These are phyloP conservation scores for Hesperophylax magnus DNA, from an alignment of 1,140 invertebrate genomes.

Conservation along the genomic window DNA sequence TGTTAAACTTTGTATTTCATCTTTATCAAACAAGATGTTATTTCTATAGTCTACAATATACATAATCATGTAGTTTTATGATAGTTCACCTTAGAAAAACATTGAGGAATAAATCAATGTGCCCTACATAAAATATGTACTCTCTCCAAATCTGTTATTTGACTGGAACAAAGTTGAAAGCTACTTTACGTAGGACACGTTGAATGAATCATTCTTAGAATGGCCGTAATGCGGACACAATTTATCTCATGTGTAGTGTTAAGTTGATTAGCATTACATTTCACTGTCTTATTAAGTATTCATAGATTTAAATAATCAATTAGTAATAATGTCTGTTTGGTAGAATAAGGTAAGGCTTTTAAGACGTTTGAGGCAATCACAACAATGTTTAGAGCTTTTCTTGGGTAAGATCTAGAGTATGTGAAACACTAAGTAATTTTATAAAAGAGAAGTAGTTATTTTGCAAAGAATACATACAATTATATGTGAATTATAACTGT, in stretches of 20 bases:
- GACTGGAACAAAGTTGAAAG: not conserved
- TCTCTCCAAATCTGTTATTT: too few relatives aligned
- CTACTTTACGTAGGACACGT: not conserved
- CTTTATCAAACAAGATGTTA: too few relatives aligned
- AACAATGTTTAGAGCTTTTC: slow-evolving; percentile 55
- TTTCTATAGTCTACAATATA: not conserved
- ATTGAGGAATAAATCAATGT: too few relatives aligned
- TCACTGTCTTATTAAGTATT: slow-evolving; percentile 5
- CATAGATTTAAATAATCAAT: slow-evolving; percentile 14
- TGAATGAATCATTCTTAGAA: not conserved
- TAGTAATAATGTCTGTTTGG: slow-evolving; percentile 16
- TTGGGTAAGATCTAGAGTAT: slow-evolving; percentile 51
- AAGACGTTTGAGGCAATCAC: slow-evolving; percentile 53
- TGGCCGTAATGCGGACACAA: not conserved
- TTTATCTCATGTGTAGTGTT: slow-evolving; percentile 11
- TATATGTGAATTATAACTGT: slow-evolving; percentile 52
- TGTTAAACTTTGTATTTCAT: slow-evolving; percentile 6
- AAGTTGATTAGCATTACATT: slow-evolving; percentile 25
- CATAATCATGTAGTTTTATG: too few relatives aligned
- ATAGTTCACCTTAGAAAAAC: too few relatives aligned
- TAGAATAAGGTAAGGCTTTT: slow-evolving; percentile 32
- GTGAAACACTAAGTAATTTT: slow-evolving; percentile 36
- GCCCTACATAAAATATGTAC: too few relatives aligned
- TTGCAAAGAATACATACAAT: slow-evolving; percentile 47
- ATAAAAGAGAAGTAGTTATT: slow-evolving; percentile 48